A percentile compares a stretch with the other conserved stretches of the same genome.
phyloP scores from a whole-genome alignment of 1,140 invertebrate species.

The Saccostrea glomerata region DNA sequence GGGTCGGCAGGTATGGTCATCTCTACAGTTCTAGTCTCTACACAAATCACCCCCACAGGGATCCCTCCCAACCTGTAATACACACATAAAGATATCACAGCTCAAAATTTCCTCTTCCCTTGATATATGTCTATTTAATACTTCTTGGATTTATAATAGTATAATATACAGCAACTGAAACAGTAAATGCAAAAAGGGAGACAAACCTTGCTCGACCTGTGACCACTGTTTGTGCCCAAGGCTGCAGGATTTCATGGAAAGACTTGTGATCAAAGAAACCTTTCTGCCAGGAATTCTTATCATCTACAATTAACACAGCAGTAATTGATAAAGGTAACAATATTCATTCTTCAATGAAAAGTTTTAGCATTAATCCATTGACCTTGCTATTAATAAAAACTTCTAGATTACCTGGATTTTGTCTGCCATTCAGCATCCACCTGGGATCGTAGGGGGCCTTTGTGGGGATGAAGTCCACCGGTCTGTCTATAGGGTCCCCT shows the following conservation, averaged over 20 bases:
- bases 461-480: constrained; percentile 92
- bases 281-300: constrained; percentile 85
- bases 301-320: constrained; percentile 74
- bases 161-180: too few species aligned
- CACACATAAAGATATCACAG: not conserved
- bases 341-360: not conserved
- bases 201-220: constrained; percentile 75
- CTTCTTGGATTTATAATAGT: not conserved
- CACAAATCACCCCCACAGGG: constrained; percentile 96
- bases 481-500: constrained; percentile 90
- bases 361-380: not conserved
- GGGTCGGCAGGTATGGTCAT: constrained; percentile 97
- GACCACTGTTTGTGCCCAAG: constrained; percentile 99
- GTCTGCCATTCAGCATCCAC: constrained; percentile 90
- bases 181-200: not conserved
- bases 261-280: constrained; percentile 96
- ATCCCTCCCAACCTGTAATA: constrained; percentile 92
- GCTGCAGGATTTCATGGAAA: constrained; percentile 96
- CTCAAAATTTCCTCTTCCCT: not conserved
- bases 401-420: constrained; percentile 64
- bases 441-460: constrained; percentile 96
- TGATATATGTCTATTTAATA: not conserved
- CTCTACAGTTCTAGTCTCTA: constrained; percentile 98
- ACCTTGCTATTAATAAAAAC: not conserved
- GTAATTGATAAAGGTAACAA: too few species aligned